Conservation (phyloP, 2,797 vertebrate species). For the Lacerta agilis region DNA sequence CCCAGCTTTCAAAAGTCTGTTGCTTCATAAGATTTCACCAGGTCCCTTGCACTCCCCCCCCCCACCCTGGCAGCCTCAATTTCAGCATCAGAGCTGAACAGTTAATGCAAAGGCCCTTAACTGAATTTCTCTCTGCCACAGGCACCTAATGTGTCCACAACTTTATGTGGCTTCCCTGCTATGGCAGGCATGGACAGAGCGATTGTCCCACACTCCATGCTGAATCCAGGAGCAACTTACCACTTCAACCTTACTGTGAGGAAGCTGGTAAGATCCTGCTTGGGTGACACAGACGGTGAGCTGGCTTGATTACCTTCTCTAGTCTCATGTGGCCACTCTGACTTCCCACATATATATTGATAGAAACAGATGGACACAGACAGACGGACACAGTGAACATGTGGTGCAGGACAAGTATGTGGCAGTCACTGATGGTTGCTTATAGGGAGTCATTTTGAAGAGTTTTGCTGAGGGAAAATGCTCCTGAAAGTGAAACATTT, state of each 20-base stretch:
- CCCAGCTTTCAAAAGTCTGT: not conserved
- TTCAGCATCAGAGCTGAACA: not conserved
- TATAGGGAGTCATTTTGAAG: too few species aligned
- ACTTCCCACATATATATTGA: not conserved
- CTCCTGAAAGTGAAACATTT: too few species aligned
- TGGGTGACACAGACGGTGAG: constrained; percentile 78
- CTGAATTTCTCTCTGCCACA: constrained; percentile 1
- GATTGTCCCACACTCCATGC: constrained; percentile 59
- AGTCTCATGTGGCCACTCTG: not conserved
- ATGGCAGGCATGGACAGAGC: constrained; percentile 59
- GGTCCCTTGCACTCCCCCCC: not conserved
- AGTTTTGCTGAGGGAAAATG: too few species aligned
- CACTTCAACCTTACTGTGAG: constrained; percentile 78
- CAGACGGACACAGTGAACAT: constrained; percentile 40
- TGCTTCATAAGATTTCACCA: not conserved
- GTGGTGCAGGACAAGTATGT: constrained; percentile 70
- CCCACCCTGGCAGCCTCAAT: too few species aligned
- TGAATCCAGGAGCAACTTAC: constrained; percentile 67
- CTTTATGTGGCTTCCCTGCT: constrained; percentile 22
- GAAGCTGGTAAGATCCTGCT: constrained; percentile 72
- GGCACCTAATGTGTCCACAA: not conserved
- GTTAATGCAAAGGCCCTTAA: not conserved
- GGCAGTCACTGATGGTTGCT: constrained; percentile 48
- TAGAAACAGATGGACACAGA: not conserved
- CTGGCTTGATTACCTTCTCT: not conserved